These are phyloP conservation scores for Yponomeuta cagnagella DNA, from an alignment of 2,888 invertebrate genomes.

Conservation along the genomic window DNA sequence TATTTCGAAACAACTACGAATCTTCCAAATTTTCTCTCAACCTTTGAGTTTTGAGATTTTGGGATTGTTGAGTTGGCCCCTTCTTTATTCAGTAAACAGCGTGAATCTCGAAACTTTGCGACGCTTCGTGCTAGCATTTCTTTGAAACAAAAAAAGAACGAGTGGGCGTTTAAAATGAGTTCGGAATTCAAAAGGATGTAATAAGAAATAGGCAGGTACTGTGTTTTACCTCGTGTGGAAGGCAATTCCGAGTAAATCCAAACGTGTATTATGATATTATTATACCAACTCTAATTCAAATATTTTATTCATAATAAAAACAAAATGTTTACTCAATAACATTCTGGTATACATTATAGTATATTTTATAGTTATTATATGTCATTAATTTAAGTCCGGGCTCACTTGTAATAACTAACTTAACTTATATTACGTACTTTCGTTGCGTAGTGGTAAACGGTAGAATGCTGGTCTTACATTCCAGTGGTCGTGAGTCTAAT, in stretches of 20 bases:
- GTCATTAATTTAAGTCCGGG: too few relatives aligned
- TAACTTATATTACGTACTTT: too few relatives aligned
- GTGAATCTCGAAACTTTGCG: slow-evolving; percentile 15
- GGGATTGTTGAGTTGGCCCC: not conserved
- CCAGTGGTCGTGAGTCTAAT: too few relatives aligned
- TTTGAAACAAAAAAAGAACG: slow-evolving; percentile 11
- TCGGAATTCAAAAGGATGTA: slow-evolving; percentile 23
- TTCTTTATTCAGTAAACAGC: slow-evolving; percentile 9
- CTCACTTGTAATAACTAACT: too few relatives aligned
- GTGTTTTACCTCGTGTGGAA: not conserved
- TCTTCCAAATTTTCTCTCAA: too few relatives aligned
- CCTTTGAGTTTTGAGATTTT: not conserved
- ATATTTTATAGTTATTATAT: too few relatives aligned
- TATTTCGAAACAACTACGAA: too few relatives aligned
- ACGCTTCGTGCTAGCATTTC: slow-evolving; percentile 8
- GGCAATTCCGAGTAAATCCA: not conserved
- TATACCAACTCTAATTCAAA: not conserved
- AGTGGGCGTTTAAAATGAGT: slow-evolving; percentile 18
- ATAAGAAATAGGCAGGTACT: slow-evolving; percentile 20
- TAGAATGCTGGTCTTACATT: too few relatives aligned
- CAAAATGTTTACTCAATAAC: too few relatives aligned
- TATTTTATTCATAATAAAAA: too few relatives aligned
- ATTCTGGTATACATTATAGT: too few relatives aligned
- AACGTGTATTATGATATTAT: not conserved
- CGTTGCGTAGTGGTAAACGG: too few relatives aligned